phyloP scores from a whole-genome alignment of 1,140 invertebrate genomes.

The Planococcus citri region DNA sequence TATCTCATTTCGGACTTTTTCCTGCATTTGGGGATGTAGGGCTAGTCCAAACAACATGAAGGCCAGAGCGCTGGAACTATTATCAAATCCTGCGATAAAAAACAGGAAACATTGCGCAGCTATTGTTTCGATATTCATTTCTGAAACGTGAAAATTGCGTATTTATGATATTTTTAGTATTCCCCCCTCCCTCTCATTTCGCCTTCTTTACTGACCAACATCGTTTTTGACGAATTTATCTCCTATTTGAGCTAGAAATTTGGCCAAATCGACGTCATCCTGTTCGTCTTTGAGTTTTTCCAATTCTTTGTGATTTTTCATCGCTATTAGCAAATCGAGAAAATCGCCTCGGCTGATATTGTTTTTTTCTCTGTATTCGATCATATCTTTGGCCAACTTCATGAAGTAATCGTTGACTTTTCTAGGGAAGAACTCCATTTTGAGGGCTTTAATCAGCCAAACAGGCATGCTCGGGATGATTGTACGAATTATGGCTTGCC shows the following conservation, averaged over 20 bases:
- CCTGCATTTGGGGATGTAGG: slow-evolving; percentile 43
- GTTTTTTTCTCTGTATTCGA: slow-evolving; percentile 29
- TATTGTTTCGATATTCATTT: neutral
- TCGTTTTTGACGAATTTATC: neutral
- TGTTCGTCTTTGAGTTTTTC: neutral
- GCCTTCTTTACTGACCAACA: neutral
- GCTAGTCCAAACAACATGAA: slow-evolving; percentile 45
- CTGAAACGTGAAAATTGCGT: neutral
- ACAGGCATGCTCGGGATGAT: too few relatives aligned
- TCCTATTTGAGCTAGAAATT: neutral
- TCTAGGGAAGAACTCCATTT: slow-evolving; percentile 16
- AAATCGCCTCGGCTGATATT: slow-evolving; percentile 33
- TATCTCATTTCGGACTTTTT: slow-evolving; percentile 44
- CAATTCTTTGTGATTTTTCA: slow-evolving; percentile 13
- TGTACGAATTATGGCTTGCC: too few relatives aligned
- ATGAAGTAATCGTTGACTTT: slow-evolving; percentile 30
- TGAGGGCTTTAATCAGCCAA: neutral
- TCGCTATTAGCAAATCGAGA: slow-evolving; percentile 27
- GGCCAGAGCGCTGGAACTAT: slow-evolving; percentile 40
- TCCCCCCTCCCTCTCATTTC: too few relatives aligned
- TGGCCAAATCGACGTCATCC: neutral
- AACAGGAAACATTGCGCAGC: slow-evolving; percentile 38
- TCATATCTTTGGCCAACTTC: slow-evolving; percentile 26
- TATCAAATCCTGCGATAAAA: slow-evolving; percentile 53
- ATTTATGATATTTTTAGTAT: too few relatives aligned